These are phyloP conservation scores for Cochlearius cochlearius DNA, from an alignment of 2,113 vertebrate genomes.

Conservation along the genomic window DNA sequence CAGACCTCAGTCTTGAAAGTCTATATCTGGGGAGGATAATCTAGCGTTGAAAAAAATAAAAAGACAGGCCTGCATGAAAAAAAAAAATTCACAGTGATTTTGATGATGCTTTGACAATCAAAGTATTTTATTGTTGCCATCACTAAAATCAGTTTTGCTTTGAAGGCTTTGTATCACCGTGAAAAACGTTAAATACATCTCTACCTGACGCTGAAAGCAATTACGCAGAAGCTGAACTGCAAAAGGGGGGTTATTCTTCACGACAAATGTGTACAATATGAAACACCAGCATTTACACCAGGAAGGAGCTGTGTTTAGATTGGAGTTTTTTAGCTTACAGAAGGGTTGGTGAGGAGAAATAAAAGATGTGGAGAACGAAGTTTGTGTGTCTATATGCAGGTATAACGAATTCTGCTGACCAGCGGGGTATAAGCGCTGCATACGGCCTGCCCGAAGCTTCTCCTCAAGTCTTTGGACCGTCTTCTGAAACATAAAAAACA, in stretches of 20 bases:
- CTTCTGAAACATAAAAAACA: neutral
- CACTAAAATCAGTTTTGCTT: neutral
- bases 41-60: neutral
- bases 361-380: neutral
- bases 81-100: neutral
- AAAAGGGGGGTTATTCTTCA: neutral
- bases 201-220: neutral
- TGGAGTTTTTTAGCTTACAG: neutral
- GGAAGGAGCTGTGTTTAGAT: neutral
- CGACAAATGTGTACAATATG: accelerated
- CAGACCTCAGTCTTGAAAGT: neutral
- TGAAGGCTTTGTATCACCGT: neutral
- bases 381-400: neutral
- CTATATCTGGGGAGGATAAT: neutral
- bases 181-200: neutral
- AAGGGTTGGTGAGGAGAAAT: neutral
- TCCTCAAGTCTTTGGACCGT: neutral
- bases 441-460: neutral
- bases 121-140: neutral
- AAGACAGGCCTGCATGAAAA: neutral
- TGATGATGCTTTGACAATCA: neutral
- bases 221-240: neutral
- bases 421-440: neutral
- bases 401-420: neutral
- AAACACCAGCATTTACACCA: neutral